Evolutionary conservation across 2,797 vertebrate genomes (phyloP), one percentile per base, ranked within the genome.

Genomic region (Eospalax fontanierii): DNA sequence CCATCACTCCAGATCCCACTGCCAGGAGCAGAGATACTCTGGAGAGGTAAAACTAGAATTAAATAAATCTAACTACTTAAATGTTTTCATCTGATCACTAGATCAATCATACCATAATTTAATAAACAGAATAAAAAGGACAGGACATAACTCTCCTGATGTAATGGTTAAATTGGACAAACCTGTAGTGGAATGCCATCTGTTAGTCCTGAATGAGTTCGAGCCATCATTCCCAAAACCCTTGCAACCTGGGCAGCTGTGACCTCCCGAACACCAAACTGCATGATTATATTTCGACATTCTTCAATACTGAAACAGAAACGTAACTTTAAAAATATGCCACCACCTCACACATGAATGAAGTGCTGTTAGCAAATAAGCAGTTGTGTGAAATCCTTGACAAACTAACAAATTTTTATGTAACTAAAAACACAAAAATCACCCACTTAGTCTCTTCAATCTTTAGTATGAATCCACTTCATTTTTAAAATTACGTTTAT

Each of bases 1-100:
- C 99, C 99, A 63, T 99, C 99, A 95, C 99, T 99, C 99, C 99
- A 99, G 98, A 99, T 99, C 28, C 99, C 99, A 98, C 99, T 99
- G 87, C 99, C 99, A 96, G 99, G 99, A 98, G 99, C 99, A 85
- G 99, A 99, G 97, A 99, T 99, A 74, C 99, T 99, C 99, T 99
- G 97, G 59, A 98, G 96, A 94, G 87, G 50, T 75, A 85, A 94
- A 97, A 87, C 68, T 43, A 87, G 28, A 95, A 84, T 93, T 97
- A 92, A 94, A 87, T 61, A 92, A 96, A 89, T 35, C 8, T 30
- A 91, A 94, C 66, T 66, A 90, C 50, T 61, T 35, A 54, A 76
- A 83, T 35, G 33, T 78, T 35, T 66, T 94, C 10, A 30, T 92
- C 63, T 79, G 9, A 18, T 8, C 28, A 76, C 63, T 14, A 89